Evolutionary conservation across 2,888 invertebrate species (phyloP).

Genomic region (Physocephala rufipes): DNA sequence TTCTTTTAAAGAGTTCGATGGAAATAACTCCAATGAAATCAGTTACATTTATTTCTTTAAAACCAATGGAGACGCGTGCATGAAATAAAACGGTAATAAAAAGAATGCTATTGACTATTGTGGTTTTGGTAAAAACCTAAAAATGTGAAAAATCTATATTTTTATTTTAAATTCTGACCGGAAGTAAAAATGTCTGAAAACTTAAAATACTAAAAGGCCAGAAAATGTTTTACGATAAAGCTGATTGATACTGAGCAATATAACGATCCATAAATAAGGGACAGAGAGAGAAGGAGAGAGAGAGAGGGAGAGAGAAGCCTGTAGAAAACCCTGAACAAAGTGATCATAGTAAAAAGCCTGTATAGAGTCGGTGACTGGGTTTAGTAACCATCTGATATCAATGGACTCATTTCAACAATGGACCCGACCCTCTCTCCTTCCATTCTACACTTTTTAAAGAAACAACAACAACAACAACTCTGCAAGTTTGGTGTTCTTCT

Average conservation of each 20-base stretch:
- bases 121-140: no score
- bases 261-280: constrained; percentile 42
- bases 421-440: not conserved
- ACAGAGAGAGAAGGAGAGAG: no score
- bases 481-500: no score
- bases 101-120: no score
- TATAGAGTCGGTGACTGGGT: not conserved
- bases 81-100: no score
- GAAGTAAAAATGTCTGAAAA: no score
- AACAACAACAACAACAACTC: not conserved
- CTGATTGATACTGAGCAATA: no score
- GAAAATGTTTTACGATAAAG: no score
- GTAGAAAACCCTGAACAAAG: not conserved
- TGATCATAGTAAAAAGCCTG: not conserved
- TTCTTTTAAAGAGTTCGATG: not conserved
- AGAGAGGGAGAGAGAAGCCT: constrained; percentile 10
- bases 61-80: constrained; percentile 44
- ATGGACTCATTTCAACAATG: constrained; percentile 14
- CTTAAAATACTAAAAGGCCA: no score
- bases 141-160: no score
- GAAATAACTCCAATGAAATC: not conserved
- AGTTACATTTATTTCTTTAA: constrained; percentile 26
- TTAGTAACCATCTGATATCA: constrained; percentile 18
- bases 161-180: no score
- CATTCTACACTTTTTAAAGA: not conserved